Evolutionary conservation across 53 echinoderm and acorn worm species (phyloP).

Genomic region (Echinometra lucunter): DNA sequence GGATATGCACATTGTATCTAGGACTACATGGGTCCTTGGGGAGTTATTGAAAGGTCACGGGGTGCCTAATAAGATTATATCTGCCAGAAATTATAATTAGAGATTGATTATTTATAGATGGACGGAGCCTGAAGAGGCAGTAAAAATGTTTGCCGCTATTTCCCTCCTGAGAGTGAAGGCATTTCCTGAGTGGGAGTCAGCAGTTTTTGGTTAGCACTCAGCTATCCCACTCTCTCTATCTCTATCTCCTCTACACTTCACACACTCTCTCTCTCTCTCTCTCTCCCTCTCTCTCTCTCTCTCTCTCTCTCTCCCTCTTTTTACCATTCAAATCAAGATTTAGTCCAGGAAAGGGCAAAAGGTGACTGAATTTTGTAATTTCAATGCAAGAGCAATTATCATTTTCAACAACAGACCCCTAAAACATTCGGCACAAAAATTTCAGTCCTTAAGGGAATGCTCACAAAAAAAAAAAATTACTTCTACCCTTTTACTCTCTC

Average conservation of each 20-base stretch:
- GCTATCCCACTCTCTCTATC: background rate
- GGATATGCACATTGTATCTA: background rate
- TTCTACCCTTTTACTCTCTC: too few relatives aligned
- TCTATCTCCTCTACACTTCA: background rate
- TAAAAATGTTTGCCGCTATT: conserved; percentile 38
- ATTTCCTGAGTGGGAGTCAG: conserved; percentile 56
- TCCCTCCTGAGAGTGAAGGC: conserved; percentile 49
- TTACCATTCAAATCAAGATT: background rate
- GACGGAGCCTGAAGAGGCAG: background rate
- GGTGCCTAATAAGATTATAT: conserved; percentile 29
- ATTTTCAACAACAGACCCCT: too few relatives aligned
- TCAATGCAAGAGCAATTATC: background rate
- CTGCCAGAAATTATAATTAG: conserved; percentile 54
- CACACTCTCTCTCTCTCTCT: background rate
- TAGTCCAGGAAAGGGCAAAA: background rate
- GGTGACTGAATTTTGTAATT: background rate
- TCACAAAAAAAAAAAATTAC: too few relatives aligned
- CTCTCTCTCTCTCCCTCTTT: background rate
- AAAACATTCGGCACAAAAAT: too few relatives aligned
- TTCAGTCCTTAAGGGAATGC: too few relatives aligned
- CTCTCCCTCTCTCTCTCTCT: background rate
- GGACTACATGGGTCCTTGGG: conserved; percentile 15
- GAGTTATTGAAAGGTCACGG: conserved; percentile 15
- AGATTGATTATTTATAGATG: conserved; percentile 57
- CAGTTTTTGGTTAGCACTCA: conserved; percentile 29